Conservation (phyloP, 1,140 invertebrate species). For the Potamilus streckersoni region DNA sequence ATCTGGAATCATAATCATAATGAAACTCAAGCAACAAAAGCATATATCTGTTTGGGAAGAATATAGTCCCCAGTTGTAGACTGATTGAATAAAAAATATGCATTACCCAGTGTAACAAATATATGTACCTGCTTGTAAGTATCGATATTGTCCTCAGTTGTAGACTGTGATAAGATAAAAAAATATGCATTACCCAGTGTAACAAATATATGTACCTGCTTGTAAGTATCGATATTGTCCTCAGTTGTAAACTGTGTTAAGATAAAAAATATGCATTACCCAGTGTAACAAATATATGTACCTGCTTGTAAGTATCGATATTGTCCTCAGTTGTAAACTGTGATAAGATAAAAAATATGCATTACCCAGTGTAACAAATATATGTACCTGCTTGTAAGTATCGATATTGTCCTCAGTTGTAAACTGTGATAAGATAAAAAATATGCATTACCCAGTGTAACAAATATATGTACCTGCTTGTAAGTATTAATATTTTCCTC, state of each 20-base stretch:
- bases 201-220: neutral
- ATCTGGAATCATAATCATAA: neutral
- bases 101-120: neutral
- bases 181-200: neutral
- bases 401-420: neutral
- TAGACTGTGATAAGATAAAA: neutral
- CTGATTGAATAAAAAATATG: neutral
- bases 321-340: neutral
- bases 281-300: neutral
- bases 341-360: neutral
- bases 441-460: neutral
- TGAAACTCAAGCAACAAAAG: neutral
- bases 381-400: neutral
- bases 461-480: neutral
- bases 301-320: no score
- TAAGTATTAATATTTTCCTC: no score
- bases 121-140: neutral
- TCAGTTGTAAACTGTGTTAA: no score
- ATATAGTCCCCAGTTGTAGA: neutral
- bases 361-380: neutral
- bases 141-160: neutral
- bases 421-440: neutral
- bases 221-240: no score
- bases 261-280: neutral
- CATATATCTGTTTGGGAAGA: neutral